Percentiles rank a stretch among this genome's conserved stretches.
These are phyloP conservation scores for Atrichornis clamosus DNA, from an alignment of 2,113 vertebrate species.

Conservation along the genomic window DNA sequence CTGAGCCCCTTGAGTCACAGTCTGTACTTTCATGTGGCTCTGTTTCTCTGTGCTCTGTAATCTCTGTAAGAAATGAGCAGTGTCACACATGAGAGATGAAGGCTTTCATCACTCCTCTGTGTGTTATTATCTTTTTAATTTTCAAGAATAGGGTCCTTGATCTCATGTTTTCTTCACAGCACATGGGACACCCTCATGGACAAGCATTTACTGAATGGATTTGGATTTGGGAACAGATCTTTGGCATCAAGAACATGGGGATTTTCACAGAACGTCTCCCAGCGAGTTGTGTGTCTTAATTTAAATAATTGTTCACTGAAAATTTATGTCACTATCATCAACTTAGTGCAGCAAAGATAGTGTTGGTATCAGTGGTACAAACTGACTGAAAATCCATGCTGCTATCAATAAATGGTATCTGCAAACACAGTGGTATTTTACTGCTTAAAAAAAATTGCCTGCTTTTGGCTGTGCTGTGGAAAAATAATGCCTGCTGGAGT, in stretches of 20 bases:
- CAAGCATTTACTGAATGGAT: background rate
- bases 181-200: background rate
- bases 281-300: background rate
- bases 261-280: background rate
- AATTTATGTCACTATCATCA: background rate
- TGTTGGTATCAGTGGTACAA: background rate
- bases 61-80: background rate
- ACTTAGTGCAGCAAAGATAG: background rate
- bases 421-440: background rate
- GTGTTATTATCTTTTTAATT: background rate
- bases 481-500: constrained; percentile 13
- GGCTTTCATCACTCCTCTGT: background rate
- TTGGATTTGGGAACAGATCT: background rate
- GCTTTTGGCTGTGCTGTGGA: background rate
- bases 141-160: background rate
- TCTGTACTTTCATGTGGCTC: background rate
- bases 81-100: background rate
- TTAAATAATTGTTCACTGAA: background rate
- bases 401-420: background rate
- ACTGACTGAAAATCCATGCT: background rate
- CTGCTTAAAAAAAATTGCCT: background rate
- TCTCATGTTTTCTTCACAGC: background rate
- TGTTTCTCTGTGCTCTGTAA: background rate
- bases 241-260: background rate
- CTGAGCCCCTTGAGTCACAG: background rate